Conservation (phyloP, 2,888 invertebrate genomes). For the Lasioglossum villosulum region DNA sequence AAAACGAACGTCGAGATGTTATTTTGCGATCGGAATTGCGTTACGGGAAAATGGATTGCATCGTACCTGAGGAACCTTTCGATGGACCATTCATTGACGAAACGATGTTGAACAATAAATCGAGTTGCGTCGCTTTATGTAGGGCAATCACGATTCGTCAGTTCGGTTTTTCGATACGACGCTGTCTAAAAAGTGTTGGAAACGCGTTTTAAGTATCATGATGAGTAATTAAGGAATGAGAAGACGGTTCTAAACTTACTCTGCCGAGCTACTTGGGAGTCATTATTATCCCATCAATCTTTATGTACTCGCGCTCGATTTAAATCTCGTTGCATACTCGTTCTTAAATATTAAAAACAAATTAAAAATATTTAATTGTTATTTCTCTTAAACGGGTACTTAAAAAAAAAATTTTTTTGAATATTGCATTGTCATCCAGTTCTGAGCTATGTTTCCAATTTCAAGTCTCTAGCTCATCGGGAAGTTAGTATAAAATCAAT, state of each 20-base stretch:
- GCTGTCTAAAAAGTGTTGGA: neutral
- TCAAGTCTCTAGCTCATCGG: too few species aligned
- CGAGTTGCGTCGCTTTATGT: neutral
- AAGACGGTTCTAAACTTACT: neutral
- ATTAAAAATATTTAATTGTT: too few species aligned
- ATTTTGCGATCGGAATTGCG: neutral
- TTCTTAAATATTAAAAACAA: too few species aligned
- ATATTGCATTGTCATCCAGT: too few species aligned
- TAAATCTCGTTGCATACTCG: neutral
- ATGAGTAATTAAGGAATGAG: neutral
- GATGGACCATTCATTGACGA: neutral
- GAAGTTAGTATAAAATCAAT: too few species aligned
- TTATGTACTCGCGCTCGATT: neutral
- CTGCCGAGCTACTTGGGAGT: neutral
- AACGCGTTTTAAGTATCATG: neutral
- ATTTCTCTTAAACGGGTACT: too few species aligned
- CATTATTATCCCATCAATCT: constrained; percentile 4
- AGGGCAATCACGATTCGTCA: neutral
- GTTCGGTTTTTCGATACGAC: neutral
- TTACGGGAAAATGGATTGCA: neutral
- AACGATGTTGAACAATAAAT: neutral
- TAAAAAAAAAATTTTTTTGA: too few species aligned
- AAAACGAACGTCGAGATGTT: neutral
- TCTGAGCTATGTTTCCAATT: too few species aligned
- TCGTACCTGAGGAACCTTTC: neutral